A percentile compares a stretch with the other conserved stretches of the same genome.
These are phyloP conservation scores for Aradus depressus DNA, from an alignment of 2,888 invertebrate genomes.

Conservation along the genomic window DNA sequence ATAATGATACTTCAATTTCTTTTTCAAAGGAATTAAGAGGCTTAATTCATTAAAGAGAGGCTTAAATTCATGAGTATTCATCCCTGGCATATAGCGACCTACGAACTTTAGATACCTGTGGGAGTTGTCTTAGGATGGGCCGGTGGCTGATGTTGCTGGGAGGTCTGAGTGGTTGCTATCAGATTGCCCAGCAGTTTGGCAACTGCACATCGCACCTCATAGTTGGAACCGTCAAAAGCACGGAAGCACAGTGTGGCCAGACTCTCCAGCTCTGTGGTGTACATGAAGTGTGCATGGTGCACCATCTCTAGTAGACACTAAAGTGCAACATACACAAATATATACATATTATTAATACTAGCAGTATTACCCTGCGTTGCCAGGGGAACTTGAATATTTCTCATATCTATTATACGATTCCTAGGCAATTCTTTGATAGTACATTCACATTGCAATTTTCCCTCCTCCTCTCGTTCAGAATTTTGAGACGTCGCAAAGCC, in stretches of 20 bases:
- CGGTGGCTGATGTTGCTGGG: conserved; percentile 51
- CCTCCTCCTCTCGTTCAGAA: too few relatives aligned
- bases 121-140: conserved; percentile 37
- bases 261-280: conserved; percentile 83
- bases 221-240: conserved; percentile 83
- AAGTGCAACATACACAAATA: conserved; percentile 29
- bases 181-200: conserved; percentile 83
- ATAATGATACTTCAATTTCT: too few relatives aligned
- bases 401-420: background rate
- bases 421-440: background rate
- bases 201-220: conserved; percentile 82
- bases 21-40: too few relatives aligned
- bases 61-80: too few relatives aligned
- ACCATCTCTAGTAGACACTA: conserved; percentile 81
- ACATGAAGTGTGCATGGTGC: conserved; percentile 71
- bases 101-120: conserved; percentile 34
- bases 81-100: background rate
- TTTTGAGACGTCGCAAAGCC: too few relatives aligned
- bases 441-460: too few relatives aligned
- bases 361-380: background rate
- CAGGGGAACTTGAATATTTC: background rate
- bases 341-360: background rate
- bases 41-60: too few relatives aligned
- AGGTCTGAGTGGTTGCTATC: conserved; percentile 56
- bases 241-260: conserved; percentile 83